Evolutionary conservation across 2,113 vertebrate species (phyloP).

Genomic region (Carlito syrichta): DNA sequence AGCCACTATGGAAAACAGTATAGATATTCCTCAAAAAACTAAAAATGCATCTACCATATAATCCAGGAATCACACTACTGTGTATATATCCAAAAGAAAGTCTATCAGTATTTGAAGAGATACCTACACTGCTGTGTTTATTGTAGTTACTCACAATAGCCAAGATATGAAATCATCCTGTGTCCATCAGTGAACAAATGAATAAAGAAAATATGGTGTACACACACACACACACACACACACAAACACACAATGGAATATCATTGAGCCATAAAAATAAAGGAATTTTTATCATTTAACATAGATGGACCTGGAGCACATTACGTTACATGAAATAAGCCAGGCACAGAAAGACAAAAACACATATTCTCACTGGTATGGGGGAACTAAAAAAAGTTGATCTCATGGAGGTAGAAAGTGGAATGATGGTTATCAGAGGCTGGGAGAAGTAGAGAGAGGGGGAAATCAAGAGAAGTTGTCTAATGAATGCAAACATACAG

Average conservation of each 20-base stretch:
- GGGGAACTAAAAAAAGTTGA: background rate
- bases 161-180: background rate
- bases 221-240: no score
- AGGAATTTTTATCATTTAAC: background rate
- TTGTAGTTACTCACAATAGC: background rate
- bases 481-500: background rate
- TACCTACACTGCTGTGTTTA: background rate
- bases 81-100: background rate
- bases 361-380: background rate
- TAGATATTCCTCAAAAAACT: background rate
- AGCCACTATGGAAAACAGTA: background rate
- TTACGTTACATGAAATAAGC: background rate
- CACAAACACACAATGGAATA: background rate
- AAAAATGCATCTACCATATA: background rate
- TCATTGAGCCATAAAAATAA: background rate
- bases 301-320: background rate
- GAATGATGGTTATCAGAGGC: background rate
- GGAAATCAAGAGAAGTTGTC: background rate
- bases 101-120: background rate
- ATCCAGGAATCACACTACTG: background rate
- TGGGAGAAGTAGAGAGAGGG: background rate
- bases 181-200: background rate
- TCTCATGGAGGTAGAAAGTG: background rate
- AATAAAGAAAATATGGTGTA: background rate
- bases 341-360: background rate